Percentiles rank a stretch among this genome's conserved stretches.
phyloP scores from a whole-genome alignment of 2,888 invertebrate species.

The Cryptocheilus praepositus region DNA sequence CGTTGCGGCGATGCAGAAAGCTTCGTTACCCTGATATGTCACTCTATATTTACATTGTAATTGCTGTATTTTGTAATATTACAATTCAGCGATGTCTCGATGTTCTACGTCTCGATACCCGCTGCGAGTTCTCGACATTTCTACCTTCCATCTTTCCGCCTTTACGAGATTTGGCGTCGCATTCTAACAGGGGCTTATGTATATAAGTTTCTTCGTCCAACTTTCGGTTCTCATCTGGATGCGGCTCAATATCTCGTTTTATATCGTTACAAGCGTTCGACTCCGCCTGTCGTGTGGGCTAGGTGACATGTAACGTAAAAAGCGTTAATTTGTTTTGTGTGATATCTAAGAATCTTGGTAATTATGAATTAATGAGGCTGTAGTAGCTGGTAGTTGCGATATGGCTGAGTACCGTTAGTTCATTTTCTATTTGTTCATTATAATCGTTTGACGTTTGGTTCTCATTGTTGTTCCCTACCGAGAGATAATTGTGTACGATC shows the following conservation, averaged over 20 bases:
- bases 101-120: background rate
- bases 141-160: background rate
- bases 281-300: slow-evolving; percentile 5
- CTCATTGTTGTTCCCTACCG: slow-evolving; percentile 10
- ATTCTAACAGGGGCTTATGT: no score
- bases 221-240: no score
- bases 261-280: slow-evolving; percentile 11
- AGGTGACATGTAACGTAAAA: slow-evolving; percentile 11
- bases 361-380: slow-evolving; percentile 65
- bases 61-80: slow-evolving; percentile 40
- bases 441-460: slow-evolving; percentile 19
- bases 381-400: slow-evolving; percentile 61
- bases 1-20: background rate
- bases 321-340: slow-evolving; percentile 30
- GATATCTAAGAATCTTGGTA: slow-evolving; percentile 54
- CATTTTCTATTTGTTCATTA: slow-evolving; percentile 55
- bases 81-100: slow-evolving; percentile 36
- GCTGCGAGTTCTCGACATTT: background rate
- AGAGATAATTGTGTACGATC: slow-evolving; percentile 18
- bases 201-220: background rate
- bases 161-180: background rate
- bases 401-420: slow-evolving; percentile 68
- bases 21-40: background rate
- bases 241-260: slow-evolving; percentile 10
- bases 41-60: slow-evolving; percentile 33